Conservation (phyloP, 2,797 vertebrate species). For the Mormyrops attenuatus region DNA sequence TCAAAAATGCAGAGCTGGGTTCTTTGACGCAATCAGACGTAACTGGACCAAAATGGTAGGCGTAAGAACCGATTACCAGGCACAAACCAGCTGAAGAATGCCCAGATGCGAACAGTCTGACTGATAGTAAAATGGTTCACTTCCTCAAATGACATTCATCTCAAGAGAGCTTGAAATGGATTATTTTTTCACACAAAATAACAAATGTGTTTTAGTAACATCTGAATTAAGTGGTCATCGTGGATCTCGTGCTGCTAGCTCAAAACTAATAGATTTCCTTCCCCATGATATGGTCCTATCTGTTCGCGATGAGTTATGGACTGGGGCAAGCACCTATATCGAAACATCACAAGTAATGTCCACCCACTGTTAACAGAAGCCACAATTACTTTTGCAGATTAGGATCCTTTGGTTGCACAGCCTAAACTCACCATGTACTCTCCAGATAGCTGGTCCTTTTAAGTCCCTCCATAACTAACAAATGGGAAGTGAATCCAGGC, state of each 20-base stretch:
- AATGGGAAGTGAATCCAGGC: constrained; percentile 1
- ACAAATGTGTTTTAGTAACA: background rate
- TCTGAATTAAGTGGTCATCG: background rate
- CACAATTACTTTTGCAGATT: background rate
- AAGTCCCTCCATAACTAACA: background rate
- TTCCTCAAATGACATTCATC: background rate
- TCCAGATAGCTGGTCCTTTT: background rate
- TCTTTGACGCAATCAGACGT: background rate
- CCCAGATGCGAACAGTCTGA: background rate
- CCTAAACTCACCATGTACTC: background rate
- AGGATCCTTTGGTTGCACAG: background rate
- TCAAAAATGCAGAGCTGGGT: background rate
- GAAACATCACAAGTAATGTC: background rate
- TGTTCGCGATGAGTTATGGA: background rate
- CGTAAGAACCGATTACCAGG: background rate
- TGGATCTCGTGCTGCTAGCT: background rate
- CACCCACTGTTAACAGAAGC: background rate
- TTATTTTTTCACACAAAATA: background rate
- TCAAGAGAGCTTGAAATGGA: background rate
- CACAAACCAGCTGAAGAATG: background rate
- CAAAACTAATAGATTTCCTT: background rate
- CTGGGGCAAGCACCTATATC: background rate
- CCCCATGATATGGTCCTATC: background rate
- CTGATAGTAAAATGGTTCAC: background rate
- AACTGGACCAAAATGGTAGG: background rate